Conservation (phyloP, 1,140 invertebrate genomes). For the Rhysida immarginata region DNA sequence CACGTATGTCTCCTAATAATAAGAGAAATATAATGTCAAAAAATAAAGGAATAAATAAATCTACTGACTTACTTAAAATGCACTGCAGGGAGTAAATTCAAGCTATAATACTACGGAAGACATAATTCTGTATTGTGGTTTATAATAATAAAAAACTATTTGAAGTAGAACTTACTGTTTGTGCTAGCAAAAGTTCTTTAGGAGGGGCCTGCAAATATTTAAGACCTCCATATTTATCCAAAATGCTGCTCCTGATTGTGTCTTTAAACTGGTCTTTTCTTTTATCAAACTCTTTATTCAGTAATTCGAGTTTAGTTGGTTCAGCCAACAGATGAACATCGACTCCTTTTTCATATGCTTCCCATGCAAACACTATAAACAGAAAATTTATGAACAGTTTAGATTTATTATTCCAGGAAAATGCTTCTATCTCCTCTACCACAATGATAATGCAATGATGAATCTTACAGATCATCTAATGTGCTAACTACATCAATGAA, state of each 20-base stretch:
- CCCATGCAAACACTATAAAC: constrained; percentile 81
- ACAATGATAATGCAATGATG: too few relatives aligned
- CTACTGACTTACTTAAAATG: too few relatives aligned
- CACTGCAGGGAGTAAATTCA: not conserved
- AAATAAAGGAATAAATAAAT: too few relatives aligned
- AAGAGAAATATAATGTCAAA: too few relatives aligned
- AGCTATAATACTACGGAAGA: constrained; percentile 2
- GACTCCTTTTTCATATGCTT: constrained; percentile 80
- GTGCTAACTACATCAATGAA: too few relatives aligned
- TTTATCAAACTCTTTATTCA: constrained; percentile 77
- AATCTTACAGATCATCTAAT: too few relatives aligned
- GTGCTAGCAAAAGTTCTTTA: constrained; percentile 69
- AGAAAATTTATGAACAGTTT: too few relatives aligned
- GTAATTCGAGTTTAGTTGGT: constrained; percentile 86
- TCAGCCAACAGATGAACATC: constrained; percentile 94
- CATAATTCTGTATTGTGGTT: too few relatives aligned
- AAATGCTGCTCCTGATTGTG: constrained; percentile 51
- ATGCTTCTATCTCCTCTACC: too few relatives aligned
- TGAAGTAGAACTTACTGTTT: constrained; percentile 43
- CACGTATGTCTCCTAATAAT: constrained; percentile 85
- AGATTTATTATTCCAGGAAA: too few relatives aligned
- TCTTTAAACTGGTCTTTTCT: constrained; percentile 76
- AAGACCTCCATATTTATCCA: constrained; percentile 79
- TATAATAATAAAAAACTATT: too few relatives aligned
- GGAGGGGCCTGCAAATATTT: constrained; percentile 79